These are phyloP conservation scores for Rhadina sibilatrix DNA, from an alignment of 2,113 vertebrate genomes.

Conservation along the genomic window DNA sequence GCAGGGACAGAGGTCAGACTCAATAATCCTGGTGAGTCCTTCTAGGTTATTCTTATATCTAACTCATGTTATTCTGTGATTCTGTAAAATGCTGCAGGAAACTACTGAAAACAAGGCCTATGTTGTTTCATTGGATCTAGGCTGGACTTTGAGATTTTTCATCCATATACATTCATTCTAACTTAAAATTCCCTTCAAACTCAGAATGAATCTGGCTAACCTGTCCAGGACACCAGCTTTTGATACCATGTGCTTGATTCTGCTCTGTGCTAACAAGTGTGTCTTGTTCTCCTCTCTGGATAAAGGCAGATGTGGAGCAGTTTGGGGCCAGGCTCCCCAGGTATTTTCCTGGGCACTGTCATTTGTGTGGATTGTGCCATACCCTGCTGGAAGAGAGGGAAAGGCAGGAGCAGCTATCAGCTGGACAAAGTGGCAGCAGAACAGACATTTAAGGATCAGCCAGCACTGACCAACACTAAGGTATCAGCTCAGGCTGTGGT, in stretches of 20 bases:
- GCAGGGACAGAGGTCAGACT: not conserved
- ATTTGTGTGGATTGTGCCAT: not conserved
- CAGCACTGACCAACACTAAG: not conserved
- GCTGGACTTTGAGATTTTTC: not conserved
- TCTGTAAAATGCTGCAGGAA: not conserved
- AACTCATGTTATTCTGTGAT: not conserved
- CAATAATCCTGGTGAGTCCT: not conserved
- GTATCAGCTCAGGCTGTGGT: not conserved
- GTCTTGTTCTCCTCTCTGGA: not conserved
- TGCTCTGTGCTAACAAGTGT: not conserved
- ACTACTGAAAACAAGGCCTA: not conserved
- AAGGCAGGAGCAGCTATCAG: not conserved
- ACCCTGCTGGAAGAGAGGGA: not conserved
- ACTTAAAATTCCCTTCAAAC: not conserved
- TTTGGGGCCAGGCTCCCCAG: not conserved
- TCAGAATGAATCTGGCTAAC: not conserved
- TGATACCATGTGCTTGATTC: not conserved
- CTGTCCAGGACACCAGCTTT: not conserved
- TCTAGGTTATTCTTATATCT: not conserved
- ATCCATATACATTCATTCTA: not conserved
- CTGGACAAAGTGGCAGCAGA: not conserved
- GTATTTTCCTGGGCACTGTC: not conserved
- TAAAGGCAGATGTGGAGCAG: not conserved
- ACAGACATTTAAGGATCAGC: not conserved
- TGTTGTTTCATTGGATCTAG: not conserved